Conservation (phyloP, 2,113 vertebrate genomes). For the Spheniscus mendiculus region DNA sequence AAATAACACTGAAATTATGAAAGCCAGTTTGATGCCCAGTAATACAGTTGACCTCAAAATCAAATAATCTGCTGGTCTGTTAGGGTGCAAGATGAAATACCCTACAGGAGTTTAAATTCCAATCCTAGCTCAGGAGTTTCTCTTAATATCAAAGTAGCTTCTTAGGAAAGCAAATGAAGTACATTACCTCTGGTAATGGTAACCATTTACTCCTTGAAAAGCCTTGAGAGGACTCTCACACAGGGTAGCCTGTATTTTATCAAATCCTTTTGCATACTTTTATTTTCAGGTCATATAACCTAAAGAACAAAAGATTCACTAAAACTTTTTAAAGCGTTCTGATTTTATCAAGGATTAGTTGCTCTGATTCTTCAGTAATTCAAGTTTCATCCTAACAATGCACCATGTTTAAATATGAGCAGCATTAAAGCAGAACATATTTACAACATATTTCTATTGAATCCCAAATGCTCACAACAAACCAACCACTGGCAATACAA, state of each 20-base stretch:
- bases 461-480: constrained; percentile 6
- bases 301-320: constrained; percentile 47
- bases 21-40: background rate
- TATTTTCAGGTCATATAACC: constrained; percentile 58
- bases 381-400: background rate
- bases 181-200: constrained; percentile 58
- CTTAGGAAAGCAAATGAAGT: constrained; percentile 65
- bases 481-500: background rate
- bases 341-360: constrained; percentile 25
- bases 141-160: constrained; percentile 43
- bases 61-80: background rate
- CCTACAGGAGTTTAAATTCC: constrained; percentile 34
- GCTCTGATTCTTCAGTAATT: constrained; percentile 50
- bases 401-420: background rate
- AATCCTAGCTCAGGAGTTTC: background rate
- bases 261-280: constrained; percentile 49
- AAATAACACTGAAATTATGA: background rate
- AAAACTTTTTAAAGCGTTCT: constrained; percentile 32
- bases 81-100: background rate
- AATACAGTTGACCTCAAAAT: background rate
- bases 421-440: background rate
- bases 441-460: background rate
- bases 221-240: constrained; percentile 45
- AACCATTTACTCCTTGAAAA: constrained; percentile 61
- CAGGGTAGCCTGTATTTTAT: constrained; percentile 56